phyloP scores from a whole-genome alignment of 2,797 vertebrate genomes.

The Sternarchorhynchus goeldii region DNA sequence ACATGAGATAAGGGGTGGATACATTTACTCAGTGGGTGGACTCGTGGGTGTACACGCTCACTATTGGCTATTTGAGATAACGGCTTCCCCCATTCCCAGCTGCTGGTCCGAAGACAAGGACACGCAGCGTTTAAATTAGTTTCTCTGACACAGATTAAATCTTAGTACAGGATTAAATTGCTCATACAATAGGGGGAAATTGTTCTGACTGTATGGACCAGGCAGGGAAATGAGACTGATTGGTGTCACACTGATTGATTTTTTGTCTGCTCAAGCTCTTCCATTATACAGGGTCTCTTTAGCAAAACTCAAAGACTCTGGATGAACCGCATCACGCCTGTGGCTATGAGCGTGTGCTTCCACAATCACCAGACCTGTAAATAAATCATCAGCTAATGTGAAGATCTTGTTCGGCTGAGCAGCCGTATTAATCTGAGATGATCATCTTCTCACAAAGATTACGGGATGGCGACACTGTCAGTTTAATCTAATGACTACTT shows the following conservation, averaged over 20 bases:
- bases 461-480: background rate
- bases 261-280: background rate
- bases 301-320: background rate
- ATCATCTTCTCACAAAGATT: background rate
- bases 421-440: background rate
- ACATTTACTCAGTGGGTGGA: background rate
- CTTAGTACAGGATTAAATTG: background rate
- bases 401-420: background rate
- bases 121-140: background rate
- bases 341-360: background rate
- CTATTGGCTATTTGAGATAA: background rate
- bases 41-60: background rate
- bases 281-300: background rate
- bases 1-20: background rate
- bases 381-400: background rate
- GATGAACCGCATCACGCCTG: background rate
- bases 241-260: constrained; percentile 12
- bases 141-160: constrained; percentile 6
- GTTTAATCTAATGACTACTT: constrained; percentile 1
- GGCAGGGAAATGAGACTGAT: constrained; percentile 12
- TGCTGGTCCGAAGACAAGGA: background rate
- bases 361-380: background rate
- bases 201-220: background rate
- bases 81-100: background rate
- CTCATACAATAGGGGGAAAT: constrained; percentile 1